A percentile compares a stretch with the other conserved stretches of the same genome.
These are phyloP conservation scores for Caranx melampygus DNA, from an alignment of 2,113 vertebrate species.

Conservation along the genomic window DNA sequence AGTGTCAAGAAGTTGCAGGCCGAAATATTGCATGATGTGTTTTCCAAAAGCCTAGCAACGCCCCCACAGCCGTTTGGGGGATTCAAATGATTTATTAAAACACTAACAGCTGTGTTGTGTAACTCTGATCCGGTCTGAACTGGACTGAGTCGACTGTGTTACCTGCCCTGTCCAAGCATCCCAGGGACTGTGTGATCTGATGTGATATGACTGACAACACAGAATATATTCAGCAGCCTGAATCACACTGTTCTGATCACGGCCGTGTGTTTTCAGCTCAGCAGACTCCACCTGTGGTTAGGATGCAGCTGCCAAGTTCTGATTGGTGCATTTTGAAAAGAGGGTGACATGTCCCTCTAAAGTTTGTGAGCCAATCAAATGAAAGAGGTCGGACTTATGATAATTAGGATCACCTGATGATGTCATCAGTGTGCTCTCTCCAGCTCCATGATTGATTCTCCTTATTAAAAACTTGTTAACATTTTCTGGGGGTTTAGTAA, in stretches of 20 bases:
- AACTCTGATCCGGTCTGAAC: constrained; percentile 36
- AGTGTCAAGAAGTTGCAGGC: not conserved
- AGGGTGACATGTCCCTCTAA: not conserved
- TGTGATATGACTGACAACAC: not conserved
- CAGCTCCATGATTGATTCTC: constrained; percentile 16
- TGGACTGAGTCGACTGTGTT: constrained; percentile 7
- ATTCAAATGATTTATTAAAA: constrained; percentile 31
- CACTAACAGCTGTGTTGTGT: constrained; percentile 34
- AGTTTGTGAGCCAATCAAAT: not conserved
- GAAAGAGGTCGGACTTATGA: constrained; percentile 8
- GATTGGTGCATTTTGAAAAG: constrained; percentile 15
- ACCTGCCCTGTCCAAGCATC: not conserved
- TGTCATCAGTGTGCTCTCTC: not conserved
- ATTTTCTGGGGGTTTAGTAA: not conserved
- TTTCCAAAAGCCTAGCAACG: constrained; percentile 6
- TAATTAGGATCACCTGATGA: not conserved
- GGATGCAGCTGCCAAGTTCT: not conserved
- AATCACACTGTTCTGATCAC: not conserved
- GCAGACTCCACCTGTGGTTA: not conserved
- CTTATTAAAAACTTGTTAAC: too few relatives aligned
- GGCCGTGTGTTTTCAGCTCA: not conserved
- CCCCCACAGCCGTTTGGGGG: not conserved
- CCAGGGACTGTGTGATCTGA: not conserved
- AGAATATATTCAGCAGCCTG: not conserved
- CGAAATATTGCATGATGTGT: constrained; percentile 46